phyloP scores from a whole-genome alignment of 2,888 invertebrate species.

The Agrilus biguttatus region DNA sequence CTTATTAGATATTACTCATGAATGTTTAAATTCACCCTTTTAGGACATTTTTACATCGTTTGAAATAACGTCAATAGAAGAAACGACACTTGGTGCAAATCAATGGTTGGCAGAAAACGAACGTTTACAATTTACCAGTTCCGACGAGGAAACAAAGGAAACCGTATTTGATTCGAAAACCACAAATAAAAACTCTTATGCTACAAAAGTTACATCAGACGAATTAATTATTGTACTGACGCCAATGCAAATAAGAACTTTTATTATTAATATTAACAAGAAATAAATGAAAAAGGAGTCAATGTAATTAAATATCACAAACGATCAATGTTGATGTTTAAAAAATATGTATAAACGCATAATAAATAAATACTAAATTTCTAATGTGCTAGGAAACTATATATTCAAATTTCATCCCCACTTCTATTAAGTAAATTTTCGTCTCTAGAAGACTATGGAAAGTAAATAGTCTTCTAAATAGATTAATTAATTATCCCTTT shows the following conservation, averaged over 20 bases:
- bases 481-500: too few species aligned
- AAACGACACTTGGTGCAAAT: conserved; percentile 32
- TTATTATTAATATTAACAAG: conserved; percentile 30
- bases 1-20: background rate
- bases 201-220: conserved; percentile 8
- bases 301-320: too few species aligned
- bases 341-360: too few species aligned
- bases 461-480: too few species aligned
- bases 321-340: too few species aligned
- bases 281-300: background rate
- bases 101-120: conserved; percentile 41
- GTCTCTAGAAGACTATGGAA: too few species aligned
- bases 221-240: conserved; percentile 35
- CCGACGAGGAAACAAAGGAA: background rate
- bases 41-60: conserved; percentile 29
- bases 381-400: too few species aligned
- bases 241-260: conserved; percentile 65
- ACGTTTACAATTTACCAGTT: conserved; percentile 36
- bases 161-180: conserved; percentile 1
- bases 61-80: conserved; percentile 23
- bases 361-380: too few species aligned
- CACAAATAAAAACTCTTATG: background rate
- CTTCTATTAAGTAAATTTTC: too few species aligned
- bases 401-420: too few species aligned
- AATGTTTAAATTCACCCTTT: conserved; percentile 7